These are phyloP conservation scores for Caerostris extrusa DNA, from an alignment of 1,140 invertebrate genomes.

Conservation along the genomic window DNA sequence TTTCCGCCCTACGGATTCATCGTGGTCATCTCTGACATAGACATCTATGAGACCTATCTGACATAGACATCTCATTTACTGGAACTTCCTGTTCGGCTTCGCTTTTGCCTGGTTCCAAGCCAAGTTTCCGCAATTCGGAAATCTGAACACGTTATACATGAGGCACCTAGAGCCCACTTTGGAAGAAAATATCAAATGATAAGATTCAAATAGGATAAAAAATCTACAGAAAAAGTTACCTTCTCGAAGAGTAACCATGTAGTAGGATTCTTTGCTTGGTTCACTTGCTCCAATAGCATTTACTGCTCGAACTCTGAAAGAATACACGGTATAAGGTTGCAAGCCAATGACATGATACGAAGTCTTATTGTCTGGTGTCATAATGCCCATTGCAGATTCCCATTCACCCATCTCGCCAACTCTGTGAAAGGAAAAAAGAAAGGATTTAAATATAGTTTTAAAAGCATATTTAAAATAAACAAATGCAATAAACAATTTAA, in stretches of 20 bases:
- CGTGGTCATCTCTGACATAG: too few relatives aligned
- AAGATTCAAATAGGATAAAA: neutral
- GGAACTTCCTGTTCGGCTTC: too few relatives aligned
- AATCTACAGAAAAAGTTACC: conserved; percentile 81
- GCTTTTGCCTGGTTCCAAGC: too few relatives aligned
- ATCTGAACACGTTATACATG: too few relatives aligned
- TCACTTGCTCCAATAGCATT: conserved; percentile 87
- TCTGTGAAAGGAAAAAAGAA: conserved; percentile 75
- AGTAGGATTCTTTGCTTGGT: conserved; percentile 88
- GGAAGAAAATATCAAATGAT: neutral
- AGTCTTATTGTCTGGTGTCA: conserved; percentile 86
- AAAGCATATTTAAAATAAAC: conserved; percentile 29
- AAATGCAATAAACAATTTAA: neutral
- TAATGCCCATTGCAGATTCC: conserved; percentile 82
- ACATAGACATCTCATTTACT: too few relatives aligned
- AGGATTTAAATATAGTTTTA: neutral
- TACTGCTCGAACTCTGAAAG: conserved; percentile 88
- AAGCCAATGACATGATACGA: conserved; percentile 84
- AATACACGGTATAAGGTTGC: conserved; percentile 88
- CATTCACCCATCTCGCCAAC: conserved; percentile 82
- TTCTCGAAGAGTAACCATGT: conserved; percentile 89
- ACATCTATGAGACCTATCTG: too few relatives aligned
- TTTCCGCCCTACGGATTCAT: too few relatives aligned
- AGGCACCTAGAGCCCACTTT: too few relatives aligned
- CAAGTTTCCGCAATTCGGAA: too few relatives aligned